Conservation (phyloP, 2,113 vertebrate genomes). For the Ceyx melanurus region DNA sequence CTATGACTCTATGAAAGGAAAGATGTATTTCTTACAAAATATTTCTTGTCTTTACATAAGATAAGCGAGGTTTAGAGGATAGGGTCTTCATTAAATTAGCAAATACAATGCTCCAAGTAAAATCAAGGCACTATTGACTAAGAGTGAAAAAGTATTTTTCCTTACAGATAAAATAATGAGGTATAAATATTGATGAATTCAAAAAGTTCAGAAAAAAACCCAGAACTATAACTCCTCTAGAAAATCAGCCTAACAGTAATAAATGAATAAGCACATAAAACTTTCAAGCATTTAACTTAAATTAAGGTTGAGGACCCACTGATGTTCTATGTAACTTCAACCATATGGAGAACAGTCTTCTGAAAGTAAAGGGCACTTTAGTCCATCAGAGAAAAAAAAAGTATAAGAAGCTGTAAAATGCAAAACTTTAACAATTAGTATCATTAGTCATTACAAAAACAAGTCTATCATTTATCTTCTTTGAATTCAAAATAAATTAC, state of each 20-base stretch:
- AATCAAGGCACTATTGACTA: neutral
- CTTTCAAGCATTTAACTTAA: neutral
- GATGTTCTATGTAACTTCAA: neutral
- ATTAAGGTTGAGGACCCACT: neutral
- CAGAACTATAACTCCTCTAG: neutral
- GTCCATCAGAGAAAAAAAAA: neutral
- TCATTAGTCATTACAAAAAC: slow-evolving; percentile 1
- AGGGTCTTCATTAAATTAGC: neutral
- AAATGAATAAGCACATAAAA: neutral
- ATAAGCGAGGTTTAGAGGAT: neutral
- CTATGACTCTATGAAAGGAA: neutral
- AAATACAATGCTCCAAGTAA: neutral
- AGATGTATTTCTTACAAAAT: neutral
- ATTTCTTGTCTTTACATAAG: neutral
- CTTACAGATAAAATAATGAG: neutral
- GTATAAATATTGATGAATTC: neutral
- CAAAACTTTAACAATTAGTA: neutral
- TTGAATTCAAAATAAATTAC: slow-evolving; percentile 18
- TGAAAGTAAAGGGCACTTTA: neutral
- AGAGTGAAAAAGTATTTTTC: neutral
- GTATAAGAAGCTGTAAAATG: neutral
- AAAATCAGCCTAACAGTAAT: neutral
- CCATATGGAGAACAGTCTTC: neutral
- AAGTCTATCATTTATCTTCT: neutral
- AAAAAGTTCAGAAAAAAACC: neutral